Evolutionary conservation across 2,888 invertebrate genomes (phyloP).

Genomic region (Halictus quadricinctus): DNA sequence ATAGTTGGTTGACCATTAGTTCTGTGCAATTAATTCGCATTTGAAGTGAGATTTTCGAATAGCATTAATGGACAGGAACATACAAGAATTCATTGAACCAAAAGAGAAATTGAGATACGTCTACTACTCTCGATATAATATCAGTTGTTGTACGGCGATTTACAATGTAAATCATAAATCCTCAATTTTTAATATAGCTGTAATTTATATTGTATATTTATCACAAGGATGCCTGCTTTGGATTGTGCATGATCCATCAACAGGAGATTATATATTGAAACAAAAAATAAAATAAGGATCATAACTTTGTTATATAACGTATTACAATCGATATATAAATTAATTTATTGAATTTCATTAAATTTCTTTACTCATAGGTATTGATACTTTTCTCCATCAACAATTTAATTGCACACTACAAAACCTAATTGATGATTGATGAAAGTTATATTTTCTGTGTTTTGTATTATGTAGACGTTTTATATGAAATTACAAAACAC

Average conservation of each 20-base stretch:
- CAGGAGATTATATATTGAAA: constrained; percentile 29
- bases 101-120: constrained; percentile 23
- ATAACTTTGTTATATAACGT: constrained; percentile 14
- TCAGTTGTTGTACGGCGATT: constrained; percentile 30
- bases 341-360: constrained; percentile 8
- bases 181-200: constrained; percentile 54
- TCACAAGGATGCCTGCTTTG: constrained; percentile 61
- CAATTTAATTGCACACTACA: constrained; percentile 8
- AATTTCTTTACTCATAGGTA: neutral
- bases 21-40: constrained; percentile 25
- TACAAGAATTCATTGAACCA: constrained; percentile 7
- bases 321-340: constrained; percentile 5
- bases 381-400: neutral
- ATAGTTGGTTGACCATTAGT: constrained; percentile 26
- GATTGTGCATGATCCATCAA: constrained; percentile 33
- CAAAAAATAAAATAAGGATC: constrained; percentile 12
- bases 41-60: constrained; percentile 6
- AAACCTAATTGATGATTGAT: neutral
- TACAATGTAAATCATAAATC: constrained; percentile 30
- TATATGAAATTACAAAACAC: neutral
- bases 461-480: constrained; percentile 8
- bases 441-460: neutral
- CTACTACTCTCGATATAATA: constrained; percentile 44
- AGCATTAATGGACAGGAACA: constrained; percentile 23
- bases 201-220: constrained; percentile 69